Evolutionary conservation across 37 sponge, comb jelly and placozoan species (phyloP), one percentile per base, ranked within the genome.

Genomic region (Aphrocallistes beatrix): DNA sequence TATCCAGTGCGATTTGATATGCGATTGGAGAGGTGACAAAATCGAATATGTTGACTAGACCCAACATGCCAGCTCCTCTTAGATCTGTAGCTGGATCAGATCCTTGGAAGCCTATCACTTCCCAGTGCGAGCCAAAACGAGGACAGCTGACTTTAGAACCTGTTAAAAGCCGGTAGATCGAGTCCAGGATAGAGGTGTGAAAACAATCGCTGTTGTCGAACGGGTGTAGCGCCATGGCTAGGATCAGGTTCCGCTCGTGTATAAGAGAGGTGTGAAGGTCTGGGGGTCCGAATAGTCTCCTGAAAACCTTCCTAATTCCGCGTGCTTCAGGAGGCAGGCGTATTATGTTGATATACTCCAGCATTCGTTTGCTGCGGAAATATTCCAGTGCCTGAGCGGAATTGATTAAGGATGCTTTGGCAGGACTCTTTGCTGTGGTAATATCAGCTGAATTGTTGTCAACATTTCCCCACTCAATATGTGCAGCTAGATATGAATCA

Each of bases 101-200:
- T 38, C 91, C 89, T 50, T 85, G 92, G 84, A 96, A 96, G 0
- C 97, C 97, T 38, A 96, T 94, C 21, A 81, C 89, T 37, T 92
- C 88, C 97, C 97, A 96, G 85, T 94, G 97, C 38, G 81, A 39
- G 38, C 97, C 94, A 83, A 88, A 91, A 0, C 94, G 87, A 0
- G 86, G 86, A 37, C 92, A 92, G 51, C 87, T 85, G 34, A 90
- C 8, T 37, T 17, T 87, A 37, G 39, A 85, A 23, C 84, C 51
- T 6, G 89, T 94, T 37, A 94, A 83, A 28, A 86, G 88, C 25
- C 51, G 50, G 83, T 94, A 92, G 39, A 94, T 90, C 1, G 95
- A 92, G 37, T 88, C 88, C 23, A 96, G 75, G 1, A 86, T 84
- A 9, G 86, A 39, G 21, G 86, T 84, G 60, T 96, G 97, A 0